A percentile compares a stretch with the other conserved stretches of the same genome.
These are phyloP conservation scores for Dolichotis patagonum DNA, from an alignment of 2,113 vertebrate species.

Conservation along the genomic window DNA sequence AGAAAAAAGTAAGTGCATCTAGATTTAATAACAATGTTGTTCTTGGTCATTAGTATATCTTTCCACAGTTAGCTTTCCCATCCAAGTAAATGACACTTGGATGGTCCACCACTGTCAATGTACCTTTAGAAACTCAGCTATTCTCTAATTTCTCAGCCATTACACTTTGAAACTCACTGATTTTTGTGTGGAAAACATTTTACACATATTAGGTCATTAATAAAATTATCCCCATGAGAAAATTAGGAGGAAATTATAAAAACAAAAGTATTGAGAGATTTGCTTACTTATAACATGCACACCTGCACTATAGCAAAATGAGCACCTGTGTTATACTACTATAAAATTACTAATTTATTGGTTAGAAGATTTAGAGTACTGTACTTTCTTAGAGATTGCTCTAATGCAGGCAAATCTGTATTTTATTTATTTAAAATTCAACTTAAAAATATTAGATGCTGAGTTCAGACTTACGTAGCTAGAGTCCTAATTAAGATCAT, in stretches of 20 bases:
- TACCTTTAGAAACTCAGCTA: conserved; percentile 10
- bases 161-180: not conserved
- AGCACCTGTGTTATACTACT: not conserved
- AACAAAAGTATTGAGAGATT: not conserved
- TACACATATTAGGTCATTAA: conserved; percentile 17
- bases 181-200: conserved; percentile 5
- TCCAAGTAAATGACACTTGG: not conserved
- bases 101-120: not conserved
- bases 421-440: conserved; percentile 56
- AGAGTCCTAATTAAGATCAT: not conserved
- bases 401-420: not conserved
- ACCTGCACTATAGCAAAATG: not conserved
- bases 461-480: not conserved
- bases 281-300: not conserved
- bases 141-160: conserved; percentile 11
- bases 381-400: not conserved
- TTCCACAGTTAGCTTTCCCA: not conserved
- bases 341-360: not conserved
- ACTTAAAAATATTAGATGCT: not conserved
- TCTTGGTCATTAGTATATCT: not conserved
- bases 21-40: not conserved
- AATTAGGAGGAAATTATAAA: not conserved
- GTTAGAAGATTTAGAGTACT: not conserved
- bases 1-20: not conserved
- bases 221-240: not conserved